Conservation (phyloP, 1,140 invertebrate species). For the Solen grandis region DNA sequence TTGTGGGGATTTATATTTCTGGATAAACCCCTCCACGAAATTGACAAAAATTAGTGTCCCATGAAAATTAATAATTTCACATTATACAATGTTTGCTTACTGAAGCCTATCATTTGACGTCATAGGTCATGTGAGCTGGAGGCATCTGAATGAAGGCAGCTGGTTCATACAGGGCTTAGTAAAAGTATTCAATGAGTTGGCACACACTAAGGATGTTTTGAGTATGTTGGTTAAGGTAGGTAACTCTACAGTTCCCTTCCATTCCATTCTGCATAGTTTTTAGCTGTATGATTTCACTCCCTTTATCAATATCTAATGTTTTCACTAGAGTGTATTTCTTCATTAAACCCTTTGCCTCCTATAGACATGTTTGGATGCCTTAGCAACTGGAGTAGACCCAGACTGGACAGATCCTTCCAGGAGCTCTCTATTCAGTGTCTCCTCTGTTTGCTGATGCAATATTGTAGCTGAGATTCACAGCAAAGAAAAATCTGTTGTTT, state of each 20-base stretch:
- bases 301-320: neutral
- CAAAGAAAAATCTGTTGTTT: no score
- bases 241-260: neutral
- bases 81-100: no score
- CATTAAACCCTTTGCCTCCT: neutral
- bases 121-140: constrained; percentile 50
- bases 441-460: no score
- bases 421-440: no score
- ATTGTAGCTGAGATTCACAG: no score
- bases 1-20: no score
- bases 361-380: no score
- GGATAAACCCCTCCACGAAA: no score
- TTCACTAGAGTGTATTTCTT: neutral
- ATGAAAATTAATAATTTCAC: no score
- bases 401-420: no score
- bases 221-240: constrained; percentile 47
- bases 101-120: neutral
- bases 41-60: no score
- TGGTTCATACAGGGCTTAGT: constrained; percentile 52
- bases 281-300: neutral
- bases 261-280: neutral
- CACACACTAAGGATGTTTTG: constrained; percentile 20
- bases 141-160: constrained; percentile 41
- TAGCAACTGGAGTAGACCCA: no score
- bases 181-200: constrained; percentile 27